phyloP scores from a whole-genome alignment of 2,113 vertebrate species.

The Barnardius zonarius region DNA sequence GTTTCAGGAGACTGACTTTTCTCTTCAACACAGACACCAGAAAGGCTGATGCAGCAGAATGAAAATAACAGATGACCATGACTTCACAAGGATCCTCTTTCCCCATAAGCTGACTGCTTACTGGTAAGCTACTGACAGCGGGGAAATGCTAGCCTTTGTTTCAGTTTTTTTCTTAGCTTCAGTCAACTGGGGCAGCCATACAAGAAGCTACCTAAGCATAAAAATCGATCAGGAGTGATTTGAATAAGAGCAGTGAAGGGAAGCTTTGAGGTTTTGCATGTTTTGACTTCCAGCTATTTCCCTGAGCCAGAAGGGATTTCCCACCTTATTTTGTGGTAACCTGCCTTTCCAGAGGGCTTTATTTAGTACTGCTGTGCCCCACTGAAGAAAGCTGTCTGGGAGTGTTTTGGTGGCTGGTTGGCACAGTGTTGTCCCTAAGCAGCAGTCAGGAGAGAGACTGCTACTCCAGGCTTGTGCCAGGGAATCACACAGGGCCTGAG shows the following conservation, averaged over 20 bases:
- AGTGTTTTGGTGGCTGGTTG: background rate
- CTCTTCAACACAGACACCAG: constrained; percentile 11
- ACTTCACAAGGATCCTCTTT: constrained; percentile 10
- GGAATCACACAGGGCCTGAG: background rate
- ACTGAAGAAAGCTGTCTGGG: fast-evolving
- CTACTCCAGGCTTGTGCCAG: background rate
- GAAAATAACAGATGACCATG: background rate
- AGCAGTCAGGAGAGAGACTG: fast-evolving
- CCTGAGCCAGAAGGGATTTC: background rate
- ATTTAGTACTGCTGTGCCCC: background rate
- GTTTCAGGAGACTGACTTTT: background rate
- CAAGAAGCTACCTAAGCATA: background rate
- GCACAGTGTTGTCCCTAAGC: background rate
- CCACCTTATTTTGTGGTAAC: background rate
- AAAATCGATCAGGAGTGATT: background rate
- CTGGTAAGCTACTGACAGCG: background rate
- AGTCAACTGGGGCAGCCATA: background rate
- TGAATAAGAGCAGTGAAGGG: background rate
- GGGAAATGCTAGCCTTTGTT: background rate
- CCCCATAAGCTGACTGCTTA: background rate
- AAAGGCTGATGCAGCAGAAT: constrained; percentile 23
- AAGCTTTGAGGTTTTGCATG: background rate
- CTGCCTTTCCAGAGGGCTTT: background rate
- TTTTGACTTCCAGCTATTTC: background rate
- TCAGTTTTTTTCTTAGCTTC: background rate